Conservation (phyloP, 2,113 vertebrate genomes). For the Amblyopsis rosae region DNA sequence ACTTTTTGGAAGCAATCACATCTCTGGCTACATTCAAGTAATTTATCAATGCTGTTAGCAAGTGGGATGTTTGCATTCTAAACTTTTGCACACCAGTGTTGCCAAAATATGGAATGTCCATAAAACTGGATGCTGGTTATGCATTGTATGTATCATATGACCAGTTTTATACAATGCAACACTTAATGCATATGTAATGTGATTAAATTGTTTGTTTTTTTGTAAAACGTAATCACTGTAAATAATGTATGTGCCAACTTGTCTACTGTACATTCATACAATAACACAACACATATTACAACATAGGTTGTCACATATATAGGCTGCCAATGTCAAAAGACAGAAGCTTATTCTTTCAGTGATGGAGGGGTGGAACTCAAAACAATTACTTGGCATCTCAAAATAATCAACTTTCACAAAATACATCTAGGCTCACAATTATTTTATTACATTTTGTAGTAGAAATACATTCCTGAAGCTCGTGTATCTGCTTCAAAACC, state of each 20-base stretch:
- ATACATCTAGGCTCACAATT: no score
- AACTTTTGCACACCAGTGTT: not conserved
- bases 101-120: no score
- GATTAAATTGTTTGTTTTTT: slow-evolving; percentile 8
- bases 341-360: no score
- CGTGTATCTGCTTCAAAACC: no score
- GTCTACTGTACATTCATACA: slow-evolving; percentile 42
- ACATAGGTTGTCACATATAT: slow-evolving; percentile 2
- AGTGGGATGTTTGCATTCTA: not conserved
- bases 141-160: not conserved
- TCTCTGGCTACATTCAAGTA: not conserved
- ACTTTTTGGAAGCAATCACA: no score
- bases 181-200: not conserved
- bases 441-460: no score
- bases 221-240: slow-evolving; percentile 34
- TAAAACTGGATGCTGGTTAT: no score
- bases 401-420: no score
- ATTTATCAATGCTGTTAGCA: not conserved
- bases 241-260: slow-evolving; percentile 43
- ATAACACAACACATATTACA: slow-evolving; percentile 25
- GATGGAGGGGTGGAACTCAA: no score
- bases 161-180: not conserved
- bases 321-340: no score
- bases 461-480: no score
- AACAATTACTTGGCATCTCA: no score